Evolutionary conservation across 1,140 invertebrate genomes (phyloP).

Genomic region (Wasmannia auropunctata): DNA sequence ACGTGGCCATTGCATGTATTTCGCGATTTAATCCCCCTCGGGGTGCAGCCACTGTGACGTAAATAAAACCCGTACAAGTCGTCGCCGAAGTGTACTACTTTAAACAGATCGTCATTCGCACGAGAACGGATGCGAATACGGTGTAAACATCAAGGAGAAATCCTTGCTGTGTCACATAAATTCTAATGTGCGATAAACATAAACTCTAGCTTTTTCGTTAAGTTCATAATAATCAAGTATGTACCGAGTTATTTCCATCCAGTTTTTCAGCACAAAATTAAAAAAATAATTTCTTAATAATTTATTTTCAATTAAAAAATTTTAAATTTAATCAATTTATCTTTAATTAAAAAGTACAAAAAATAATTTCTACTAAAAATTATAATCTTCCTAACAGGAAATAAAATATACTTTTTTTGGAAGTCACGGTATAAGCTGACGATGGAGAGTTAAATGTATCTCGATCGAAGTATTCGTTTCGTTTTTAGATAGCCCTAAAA

Average conservation of each 20-base stretch:
- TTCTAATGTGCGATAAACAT: not conserved
- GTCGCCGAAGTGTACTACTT: not conserved
- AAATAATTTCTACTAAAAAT: too few relatives aligned
- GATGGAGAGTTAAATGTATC: not conserved
- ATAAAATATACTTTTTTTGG: not conserved
- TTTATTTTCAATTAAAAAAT: too few relatives aligned
- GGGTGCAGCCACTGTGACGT: slow-evolving; percentile 49
- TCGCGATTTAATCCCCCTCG: slow-evolving; percentile 48
- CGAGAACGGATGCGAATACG: not conserved
- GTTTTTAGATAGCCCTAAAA: not conserved
- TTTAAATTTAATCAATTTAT: too few relatives aligned
- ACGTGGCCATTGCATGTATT: slow-evolving; percentile 38
- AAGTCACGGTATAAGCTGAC: not conserved
- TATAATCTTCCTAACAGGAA: not conserved
- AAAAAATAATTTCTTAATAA: too few relatives aligned
- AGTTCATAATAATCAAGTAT: not conserved
- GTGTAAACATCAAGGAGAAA: not conserved
- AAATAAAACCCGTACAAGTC: slow-evolving; percentile 19
- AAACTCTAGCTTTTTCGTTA: not conserved
- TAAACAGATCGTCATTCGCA: slow-evolving; percentile 29
- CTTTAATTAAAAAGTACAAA: too few relatives aligned
- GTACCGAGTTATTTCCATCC: not conserved
- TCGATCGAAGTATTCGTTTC: not conserved
- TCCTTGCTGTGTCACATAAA: not conserved
- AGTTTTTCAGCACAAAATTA: too few relatives aligned